Conservation (phyloP, 2,113 vertebrate species). For the Blennius ocellaris region DNA sequence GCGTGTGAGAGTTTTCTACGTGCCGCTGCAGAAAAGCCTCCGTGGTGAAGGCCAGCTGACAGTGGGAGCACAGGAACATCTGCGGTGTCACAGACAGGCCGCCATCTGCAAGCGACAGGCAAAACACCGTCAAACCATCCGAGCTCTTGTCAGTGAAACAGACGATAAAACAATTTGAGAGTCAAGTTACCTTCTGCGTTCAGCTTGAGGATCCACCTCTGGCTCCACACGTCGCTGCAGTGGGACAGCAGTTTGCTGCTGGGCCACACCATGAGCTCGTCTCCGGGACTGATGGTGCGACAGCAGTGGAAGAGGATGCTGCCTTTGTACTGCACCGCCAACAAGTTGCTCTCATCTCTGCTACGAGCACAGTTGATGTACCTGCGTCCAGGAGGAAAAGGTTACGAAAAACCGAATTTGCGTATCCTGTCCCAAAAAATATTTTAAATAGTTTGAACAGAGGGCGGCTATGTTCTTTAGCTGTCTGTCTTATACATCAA, state of each 20-base stretch:
- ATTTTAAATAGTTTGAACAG: too few species aligned
- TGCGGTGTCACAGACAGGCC: slow-evolving; percentile 20
- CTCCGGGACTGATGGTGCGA: slow-evolving; percentile 71
- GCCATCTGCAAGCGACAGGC: slow-evolving; percentile 51
- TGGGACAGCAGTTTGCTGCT: slow-evolving; percentile 66
- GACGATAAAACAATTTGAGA: too few species aligned
- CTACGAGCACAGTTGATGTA: slow-evolving; percentile 79
- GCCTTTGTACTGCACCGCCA: slow-evolving; percentile 80
- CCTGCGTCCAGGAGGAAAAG: slow-evolving; percentile 42
- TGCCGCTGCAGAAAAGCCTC: slow-evolving; percentile 79
- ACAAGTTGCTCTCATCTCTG: slow-evolving; percentile 77
- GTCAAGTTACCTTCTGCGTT: slow-evolving; percentile 61
- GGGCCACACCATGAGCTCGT: slow-evolving; percentile 83
- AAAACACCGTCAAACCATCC: background rate
- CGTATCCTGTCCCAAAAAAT: too few species aligned
- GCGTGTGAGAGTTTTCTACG: slow-evolving; percentile 59
- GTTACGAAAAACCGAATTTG: background rate
- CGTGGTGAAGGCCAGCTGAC: slow-evolving; percentile 79
- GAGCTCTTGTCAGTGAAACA: too few species aligned
- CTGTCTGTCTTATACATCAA: background rate
- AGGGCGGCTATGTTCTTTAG: too few species aligned
- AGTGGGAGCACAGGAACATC: slow-evolving; percentile 73
- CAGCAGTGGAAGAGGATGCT: slow-evolving; percentile 82
- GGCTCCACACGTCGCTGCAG: slow-evolving; percentile 74
- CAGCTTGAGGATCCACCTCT: slow-evolving; percentile 76